These are phyloP conservation scores for Zaprionus lineosus DNA, from an alignment of 2,888 invertebrate genomes.

Conservation along the genomic window DNA sequence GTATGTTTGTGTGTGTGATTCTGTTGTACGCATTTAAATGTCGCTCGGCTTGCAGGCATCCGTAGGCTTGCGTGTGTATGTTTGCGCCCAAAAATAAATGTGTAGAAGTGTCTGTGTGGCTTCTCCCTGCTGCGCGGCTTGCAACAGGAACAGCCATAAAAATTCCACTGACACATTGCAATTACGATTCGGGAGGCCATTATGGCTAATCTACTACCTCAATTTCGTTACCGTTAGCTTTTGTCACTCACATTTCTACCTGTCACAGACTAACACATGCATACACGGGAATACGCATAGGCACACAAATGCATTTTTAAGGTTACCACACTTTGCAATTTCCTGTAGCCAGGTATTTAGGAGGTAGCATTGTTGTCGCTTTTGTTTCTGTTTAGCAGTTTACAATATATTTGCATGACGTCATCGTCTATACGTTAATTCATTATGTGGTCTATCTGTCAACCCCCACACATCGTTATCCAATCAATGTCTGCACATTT, in stretches of 20 bases:
- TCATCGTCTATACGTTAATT: conserved; percentile 56
- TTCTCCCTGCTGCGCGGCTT: conserved; percentile 33
- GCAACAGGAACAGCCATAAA: conserved; percentile 67
- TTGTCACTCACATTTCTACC: conserved; percentile 28
- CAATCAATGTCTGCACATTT: conserved; percentile 17
- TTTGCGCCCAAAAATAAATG: conserved; percentile 68
- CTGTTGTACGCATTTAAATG: conserved; percentile 53
- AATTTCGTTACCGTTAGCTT: conserved; percentile 28
- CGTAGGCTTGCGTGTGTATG: conserved; percentile 17
- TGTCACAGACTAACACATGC: conserved; percentile 22
- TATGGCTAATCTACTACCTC: conserved; percentile 43
- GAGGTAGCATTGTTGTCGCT: conserved; percentile 13
- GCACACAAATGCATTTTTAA: conserved; percentile 19
- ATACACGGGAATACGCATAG: background rate
- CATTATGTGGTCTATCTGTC: conserved; percentile 49
- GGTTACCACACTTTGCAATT: conserved; percentile 42
- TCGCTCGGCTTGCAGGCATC: conserved; percentile 48
- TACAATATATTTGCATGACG: conserved; percentile 54
- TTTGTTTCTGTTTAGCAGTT: conserved; percentile 31
- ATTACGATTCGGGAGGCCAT: conserved; percentile 35
- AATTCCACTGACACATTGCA: conserved; percentile 56
- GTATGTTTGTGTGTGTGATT: conserved; percentile 26
- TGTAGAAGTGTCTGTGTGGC: conserved; percentile 38
- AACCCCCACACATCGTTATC: conserved; percentile 60
- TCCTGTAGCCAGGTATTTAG: conserved; percentile 44